A percentile compares a stretch with the other conserved stretches of the same genome.
These are phyloP conservation scores for Trichopria drosophilae DNA, from an alignment of 2,888 invertebrate genomes.

Conservation along the genomic window DNA sequence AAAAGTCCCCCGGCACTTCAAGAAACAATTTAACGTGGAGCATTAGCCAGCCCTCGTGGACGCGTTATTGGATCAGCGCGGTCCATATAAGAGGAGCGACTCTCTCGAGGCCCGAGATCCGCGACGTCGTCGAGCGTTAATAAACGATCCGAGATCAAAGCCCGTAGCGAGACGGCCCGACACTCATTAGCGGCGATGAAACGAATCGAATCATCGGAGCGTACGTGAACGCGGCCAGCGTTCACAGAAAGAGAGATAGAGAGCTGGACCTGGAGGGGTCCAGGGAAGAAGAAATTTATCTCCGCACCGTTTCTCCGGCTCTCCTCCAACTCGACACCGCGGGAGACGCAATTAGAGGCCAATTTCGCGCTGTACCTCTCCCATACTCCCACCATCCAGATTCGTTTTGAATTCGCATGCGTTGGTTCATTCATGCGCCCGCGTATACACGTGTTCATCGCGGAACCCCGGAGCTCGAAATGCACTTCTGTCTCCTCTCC, in stretches of 20 bases:
- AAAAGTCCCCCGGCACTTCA: background rate
- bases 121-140: slow-evolving; percentile 35
- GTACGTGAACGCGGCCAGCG: slow-evolving; percentile 21
- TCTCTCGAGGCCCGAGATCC: slow-evolving; percentile 23
- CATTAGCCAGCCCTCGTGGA: no score
- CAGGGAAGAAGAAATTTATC: slow-evolving; percentile 9
- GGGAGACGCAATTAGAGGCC: slow-evolving; percentile 46
- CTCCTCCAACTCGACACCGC: slow-evolving; percentile 27
- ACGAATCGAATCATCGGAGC: slow-evolving; percentile 38
- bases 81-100: no score
- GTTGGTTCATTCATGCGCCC: background rate
- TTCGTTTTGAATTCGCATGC: slow-evolving; percentile 2
- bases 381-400: slow-evolving; percentile 13
- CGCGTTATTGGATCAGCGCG: no score
- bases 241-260: background rate
- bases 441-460: background rate
- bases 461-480: no score
- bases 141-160: slow-evolving; percentile 41
- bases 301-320: slow-evolving; percentile 17
- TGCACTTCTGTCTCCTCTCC: no score
- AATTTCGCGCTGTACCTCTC: slow-evolving; percentile 37
- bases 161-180: slow-evolving; percentile 29
- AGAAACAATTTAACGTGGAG: no score
- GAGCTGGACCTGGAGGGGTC: slow-evolving; percentile 7
- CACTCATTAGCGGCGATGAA: slow-evolving; percentile 39